Evolutionary conservation across 2,797 vertebrate species (phyloP).

Genomic region (Gobio occitaniae): DNA sequence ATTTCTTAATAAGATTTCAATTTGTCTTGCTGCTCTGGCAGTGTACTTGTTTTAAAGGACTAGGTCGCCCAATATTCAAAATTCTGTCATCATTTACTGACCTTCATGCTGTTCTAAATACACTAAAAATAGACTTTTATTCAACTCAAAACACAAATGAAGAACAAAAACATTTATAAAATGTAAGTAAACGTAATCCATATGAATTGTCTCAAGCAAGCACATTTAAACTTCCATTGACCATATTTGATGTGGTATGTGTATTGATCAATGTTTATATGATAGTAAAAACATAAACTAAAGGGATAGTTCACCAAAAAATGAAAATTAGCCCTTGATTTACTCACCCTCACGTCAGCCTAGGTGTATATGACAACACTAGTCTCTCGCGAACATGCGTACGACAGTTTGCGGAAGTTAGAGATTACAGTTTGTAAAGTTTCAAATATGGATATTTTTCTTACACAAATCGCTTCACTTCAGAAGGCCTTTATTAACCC

Average conservation of each 20-base stretch:
- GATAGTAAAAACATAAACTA: no score
- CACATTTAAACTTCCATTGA: background rate
- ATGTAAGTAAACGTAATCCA: background rate
- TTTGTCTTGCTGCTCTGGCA: background rate
- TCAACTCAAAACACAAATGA: background rate
- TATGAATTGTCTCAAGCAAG: background rate
- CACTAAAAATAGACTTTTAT: background rate
- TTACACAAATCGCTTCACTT: no score
- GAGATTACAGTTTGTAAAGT: no score
- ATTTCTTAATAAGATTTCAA: background rate
- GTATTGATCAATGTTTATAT: background rate
- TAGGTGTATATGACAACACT: no score
- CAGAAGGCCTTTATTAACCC: no score
- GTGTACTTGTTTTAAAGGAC: background rate
- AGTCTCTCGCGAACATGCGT: no score
- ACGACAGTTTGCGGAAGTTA: no score
- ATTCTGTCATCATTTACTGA: background rate
- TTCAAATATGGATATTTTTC: no score
- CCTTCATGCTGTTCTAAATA: background rate
- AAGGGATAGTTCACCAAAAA: no score
- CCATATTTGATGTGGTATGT: background rate
- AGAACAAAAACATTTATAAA: background rate
- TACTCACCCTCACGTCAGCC: no score
- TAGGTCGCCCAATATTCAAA: accelerated
- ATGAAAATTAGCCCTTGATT: no score